Percentiles rank a stretch among this genome's conserved stretches.
Evolutionary conservation across 2,888 invertebrate genomes (phyloP).

Genomic region (Oscheius sp.): DNA sequence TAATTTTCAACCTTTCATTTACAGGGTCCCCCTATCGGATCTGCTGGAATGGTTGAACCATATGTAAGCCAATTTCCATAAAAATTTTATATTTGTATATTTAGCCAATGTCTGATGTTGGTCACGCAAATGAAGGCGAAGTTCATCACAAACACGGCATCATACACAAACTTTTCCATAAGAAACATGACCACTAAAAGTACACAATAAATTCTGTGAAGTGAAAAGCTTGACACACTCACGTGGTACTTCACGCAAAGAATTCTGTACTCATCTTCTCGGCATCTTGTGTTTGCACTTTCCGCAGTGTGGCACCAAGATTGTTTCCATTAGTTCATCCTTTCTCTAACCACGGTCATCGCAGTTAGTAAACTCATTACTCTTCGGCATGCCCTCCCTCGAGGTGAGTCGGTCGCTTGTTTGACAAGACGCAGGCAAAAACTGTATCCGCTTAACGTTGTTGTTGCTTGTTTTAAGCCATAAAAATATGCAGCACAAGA

Average conservation of each 20-base stretch:
- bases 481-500: too few relatives aligned
- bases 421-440: neutral
- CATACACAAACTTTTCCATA: slow-evolving; percentile 28
- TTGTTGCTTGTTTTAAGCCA: too few relatives aligned
- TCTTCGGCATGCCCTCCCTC: neutral
- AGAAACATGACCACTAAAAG: slow-evolving; percentile 27
- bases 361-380: neutral
- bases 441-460: neutral
- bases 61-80: slow-evolving; percentile 14
- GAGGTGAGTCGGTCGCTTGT: neutral
- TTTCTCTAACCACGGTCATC: neutral
- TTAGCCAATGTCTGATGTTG: slow-evolving; percentile 19
- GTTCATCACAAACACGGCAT: slow-evolving; percentile 32
- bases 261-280: slow-evolving; percentile 32
- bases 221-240: neutral
- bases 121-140: slow-evolving; percentile 29
- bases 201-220: slow-evolving; percentile 18
- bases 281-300: slow-evolving; percentile 25
- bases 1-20: neutral
- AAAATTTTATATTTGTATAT: neutral
- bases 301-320: slow-evolving; percentile 10
- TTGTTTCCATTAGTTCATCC: slow-evolving; percentile 23
- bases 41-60: slow-evolving; percentile 17
- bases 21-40: slow-evolving; percentile 28
- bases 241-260: slow-evolving; percentile 22